A percentile compares a stretch with the other conserved stretches of the same genome.
These are phyloP conservation scores for Siniperca chuatsi DNA, from an alignment of 2,113 vertebrate species.

Conservation along the genomic window DNA sequence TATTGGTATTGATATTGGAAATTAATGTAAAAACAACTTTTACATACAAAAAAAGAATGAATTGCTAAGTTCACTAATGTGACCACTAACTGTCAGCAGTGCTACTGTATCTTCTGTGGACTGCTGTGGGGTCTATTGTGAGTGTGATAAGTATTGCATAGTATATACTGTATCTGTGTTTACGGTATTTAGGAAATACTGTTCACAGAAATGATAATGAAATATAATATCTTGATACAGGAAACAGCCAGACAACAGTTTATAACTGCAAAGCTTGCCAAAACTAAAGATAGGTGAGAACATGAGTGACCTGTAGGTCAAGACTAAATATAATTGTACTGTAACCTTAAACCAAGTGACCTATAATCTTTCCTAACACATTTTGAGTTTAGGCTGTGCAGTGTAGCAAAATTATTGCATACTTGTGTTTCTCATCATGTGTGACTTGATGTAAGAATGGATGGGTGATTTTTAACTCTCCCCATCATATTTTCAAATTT, in stretches of 20 bases:
- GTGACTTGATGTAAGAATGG: not conserved
- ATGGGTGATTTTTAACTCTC: not conserved
- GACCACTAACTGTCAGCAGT: not conserved
- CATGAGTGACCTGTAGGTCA: conserved; percentile 45
- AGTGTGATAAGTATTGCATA: not conserved
- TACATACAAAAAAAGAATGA: no score
- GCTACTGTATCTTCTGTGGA: not conserved
- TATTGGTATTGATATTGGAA: not conserved
- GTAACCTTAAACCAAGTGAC: conserved; percentile 65
- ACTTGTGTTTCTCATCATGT: not conserved
- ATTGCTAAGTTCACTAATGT: no score
- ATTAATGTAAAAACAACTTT: no score
- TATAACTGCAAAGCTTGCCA: conserved; percentile 11
- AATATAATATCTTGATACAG: not conserved
- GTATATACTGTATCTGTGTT: not conserved
- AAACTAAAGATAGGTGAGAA: conserved; percentile 51
- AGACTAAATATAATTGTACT: conserved; percentile 66
- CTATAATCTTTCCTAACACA: conserved; percentile 25
- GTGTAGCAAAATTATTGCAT: not conserved
- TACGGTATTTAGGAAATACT: not conserved
- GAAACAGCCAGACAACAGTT: not conserved
- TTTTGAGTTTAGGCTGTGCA: not conserved
- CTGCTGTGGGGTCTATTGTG: not conserved
- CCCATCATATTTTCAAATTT: not conserved
- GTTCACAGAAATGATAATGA: not conserved